Evolutionary conservation across 1,140 invertebrate genomes (phyloP), one percentile per base, ranked within the genome.

Genomic region (Acarapis woodi): DNA sequence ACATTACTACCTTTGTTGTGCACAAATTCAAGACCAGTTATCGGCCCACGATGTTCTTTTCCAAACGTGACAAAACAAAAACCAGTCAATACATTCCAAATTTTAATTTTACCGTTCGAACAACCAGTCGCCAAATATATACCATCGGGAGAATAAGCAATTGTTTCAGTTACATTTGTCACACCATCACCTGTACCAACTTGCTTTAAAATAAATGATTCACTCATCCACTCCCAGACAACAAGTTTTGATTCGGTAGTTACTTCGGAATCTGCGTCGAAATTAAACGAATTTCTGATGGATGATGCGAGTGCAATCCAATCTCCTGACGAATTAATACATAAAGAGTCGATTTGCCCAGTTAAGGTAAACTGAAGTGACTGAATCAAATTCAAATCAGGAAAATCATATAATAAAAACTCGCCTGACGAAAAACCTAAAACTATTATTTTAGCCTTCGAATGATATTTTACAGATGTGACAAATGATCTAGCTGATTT

Each of bases 211-310:
- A 88, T 71, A 48, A 88, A 93, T n/a, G 79, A 80, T 60, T 96
- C 82, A 65, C 82, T 90, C 56, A 90, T 83, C 87, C 87, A 96
- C 59, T 96, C 88, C 85, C 87, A 96, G 5, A 96, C 85, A 10
- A 94, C 54, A 15, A 97, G 54, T 51, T 94, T 83, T 0, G 43
- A 44, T 28, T 41, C 0, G 10, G 38, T 33, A 4, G 14, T 22
- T 19, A 22, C 20, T 4, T 42, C 41, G 10, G 19, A 16, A 4
- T 31, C 26, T 4, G 33, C 6, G 10, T 44, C 43, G 24, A 12
- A 19, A 18, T 35, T 22, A 18, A 12, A 30, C 1, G 83, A 85
- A 2, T 75, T 59, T 26, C 68, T 67, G 1, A 67, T 61, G 14
- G 47, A 43, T 19, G 53, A 47, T 1, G 74, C 83, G 19, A 90